Evolutionary conservation across 2,797 vertebrate species (phyloP).

Genomic region (Crypturellus tataupa): DNA sequence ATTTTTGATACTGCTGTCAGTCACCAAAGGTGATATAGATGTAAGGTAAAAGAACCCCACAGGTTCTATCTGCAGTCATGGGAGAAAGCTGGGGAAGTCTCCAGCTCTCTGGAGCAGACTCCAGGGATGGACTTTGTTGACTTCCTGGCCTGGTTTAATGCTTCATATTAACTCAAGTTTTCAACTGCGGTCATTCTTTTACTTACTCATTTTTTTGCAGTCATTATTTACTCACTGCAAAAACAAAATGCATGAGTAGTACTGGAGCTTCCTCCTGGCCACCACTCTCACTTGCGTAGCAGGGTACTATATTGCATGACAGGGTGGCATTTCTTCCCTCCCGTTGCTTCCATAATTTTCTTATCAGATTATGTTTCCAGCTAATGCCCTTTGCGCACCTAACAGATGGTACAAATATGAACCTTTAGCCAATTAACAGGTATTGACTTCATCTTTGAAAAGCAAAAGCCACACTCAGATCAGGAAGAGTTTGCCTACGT

Average conservation of each 20-base stretch:
- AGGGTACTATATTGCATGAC: not conserved
- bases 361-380: slow-evolving; percentile 21
- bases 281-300: not conserved
- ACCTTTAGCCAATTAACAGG: slow-evolving; percentile 16
- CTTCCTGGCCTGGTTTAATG: slow-evolving; percentile 59
- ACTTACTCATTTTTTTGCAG: slow-evolving; percentile 32
- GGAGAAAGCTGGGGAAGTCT: slow-evolving; percentile 67
- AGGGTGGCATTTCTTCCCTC: not conserved
- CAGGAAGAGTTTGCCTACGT: not conserved
- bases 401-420: not conserved
- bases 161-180: slow-evolving; percentile 51
- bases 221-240: not conserved
- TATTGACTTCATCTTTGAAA: slow-evolving; percentile 20
- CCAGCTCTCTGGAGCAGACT: slow-evolving; percentile 53
- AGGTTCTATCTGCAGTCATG: not conserved
- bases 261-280: slow-evolving; percentile 15
- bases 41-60: slow-evolving; percentile 36
- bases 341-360: slow-evolving; percentile 18
- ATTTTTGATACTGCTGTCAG: slow-evolving; percentile 47
- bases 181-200: slow-evolving; percentile 58
- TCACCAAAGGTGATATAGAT: slow-evolving; percentile 54
- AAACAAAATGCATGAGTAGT: slow-evolving; percentile 47
- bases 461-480: not conserved
- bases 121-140: slow-evolving; percentile 70
- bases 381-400: not conserved